phyloP scores from a whole-genome alignment of 2,113 vertebrate genomes.

The Barnardius zonarius region DNA sequence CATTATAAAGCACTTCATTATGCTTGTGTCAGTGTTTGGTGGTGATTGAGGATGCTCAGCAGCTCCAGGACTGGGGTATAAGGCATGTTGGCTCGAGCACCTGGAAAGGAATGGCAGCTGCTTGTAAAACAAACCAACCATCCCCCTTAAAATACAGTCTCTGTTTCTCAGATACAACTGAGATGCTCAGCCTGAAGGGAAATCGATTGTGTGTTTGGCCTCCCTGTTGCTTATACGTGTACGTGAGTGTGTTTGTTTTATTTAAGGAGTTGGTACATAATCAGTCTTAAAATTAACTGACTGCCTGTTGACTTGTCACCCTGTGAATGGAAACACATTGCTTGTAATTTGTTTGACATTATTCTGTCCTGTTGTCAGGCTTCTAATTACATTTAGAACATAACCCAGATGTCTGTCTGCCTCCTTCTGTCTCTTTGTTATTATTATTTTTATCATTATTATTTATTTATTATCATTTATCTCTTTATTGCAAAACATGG shows the following conservation, averaged over 20 bases:
- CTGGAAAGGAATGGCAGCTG: not conserved
- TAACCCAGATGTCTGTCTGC: constrained; percentile 66
- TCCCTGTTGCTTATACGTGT: constrained; percentile 15
- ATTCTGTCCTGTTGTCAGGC: constrained; percentile 64
- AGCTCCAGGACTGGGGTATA: not conserved
- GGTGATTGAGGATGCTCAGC: not conserved
- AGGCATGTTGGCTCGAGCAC: not conserved
- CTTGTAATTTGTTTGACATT: constrained; percentile 68
- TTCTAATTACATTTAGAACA: constrained; percentile 67
- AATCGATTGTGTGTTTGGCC: constrained; percentile 44
- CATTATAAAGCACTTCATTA: not conserved
- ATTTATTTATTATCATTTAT: not conserved
- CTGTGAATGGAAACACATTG: constrained; percentile 69
- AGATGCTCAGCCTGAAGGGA: not conserved
- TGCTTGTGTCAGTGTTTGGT: not conserved
- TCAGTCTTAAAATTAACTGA: constrained; percentile 64
- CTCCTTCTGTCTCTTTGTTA: not conserved
- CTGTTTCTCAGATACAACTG: not conserved
- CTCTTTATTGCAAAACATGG: not conserved
- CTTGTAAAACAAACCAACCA: not conserved
- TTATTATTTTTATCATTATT: not conserved
- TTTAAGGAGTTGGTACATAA: constrained; percentile 52
- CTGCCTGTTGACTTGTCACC: constrained; percentile 70
- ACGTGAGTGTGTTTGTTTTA: constrained; percentile 38
- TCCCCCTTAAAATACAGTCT: fast-evolving